Evolutionary conservation across 2,113 vertebrate genomes (phyloP).

Genomic region (Galeopterus variegatus): DNA sequence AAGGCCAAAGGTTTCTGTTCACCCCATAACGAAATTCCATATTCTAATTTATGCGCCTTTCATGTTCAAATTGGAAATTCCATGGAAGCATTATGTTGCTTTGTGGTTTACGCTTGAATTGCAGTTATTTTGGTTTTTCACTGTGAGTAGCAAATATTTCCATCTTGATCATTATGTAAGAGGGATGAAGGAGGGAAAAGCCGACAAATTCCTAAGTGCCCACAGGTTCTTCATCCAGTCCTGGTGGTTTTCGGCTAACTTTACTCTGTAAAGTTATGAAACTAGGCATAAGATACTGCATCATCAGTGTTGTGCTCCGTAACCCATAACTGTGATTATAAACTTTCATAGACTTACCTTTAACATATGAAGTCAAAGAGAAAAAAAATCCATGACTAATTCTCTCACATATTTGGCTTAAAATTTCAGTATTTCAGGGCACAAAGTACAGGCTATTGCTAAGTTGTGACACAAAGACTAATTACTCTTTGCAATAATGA

Average conservation of each 20-base stretch:
- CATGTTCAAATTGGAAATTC: not conserved
- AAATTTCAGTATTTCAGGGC: slow-evolving; percentile 69
- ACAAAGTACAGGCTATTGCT: slow-evolving; percentile 70
- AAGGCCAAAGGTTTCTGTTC: not conserved
- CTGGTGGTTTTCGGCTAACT: not conserved
- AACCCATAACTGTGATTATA: not conserved
- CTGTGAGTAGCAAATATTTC: slow-evolving; percentile 11
- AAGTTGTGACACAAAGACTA: slow-evolving; percentile 64
- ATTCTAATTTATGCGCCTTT: not conserved
- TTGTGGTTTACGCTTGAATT: slow-evolving; percentile 14
- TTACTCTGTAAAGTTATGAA: not conserved
- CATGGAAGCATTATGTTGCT: not conserved
- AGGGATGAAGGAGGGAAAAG: not conserved
- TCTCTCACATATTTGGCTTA: slow-evolving; percentile 48
- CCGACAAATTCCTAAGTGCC: not conserved
- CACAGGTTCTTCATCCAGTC: not conserved
- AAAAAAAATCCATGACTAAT: slow-evolving; percentile 53
- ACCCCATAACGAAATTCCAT: not conserved
- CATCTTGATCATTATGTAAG: not conserved
- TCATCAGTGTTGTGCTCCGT: not conserved
- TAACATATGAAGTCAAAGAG: slow-evolving; percentile 43
- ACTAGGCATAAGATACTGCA: not conserved
- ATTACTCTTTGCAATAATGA: no score
- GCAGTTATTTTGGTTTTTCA: slow-evolving; percentile 18
- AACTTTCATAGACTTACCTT: slow-evolving; percentile 39